Conservation (phyloP, 2,797 vertebrate species). For the Chrosomus eos region DNA sequence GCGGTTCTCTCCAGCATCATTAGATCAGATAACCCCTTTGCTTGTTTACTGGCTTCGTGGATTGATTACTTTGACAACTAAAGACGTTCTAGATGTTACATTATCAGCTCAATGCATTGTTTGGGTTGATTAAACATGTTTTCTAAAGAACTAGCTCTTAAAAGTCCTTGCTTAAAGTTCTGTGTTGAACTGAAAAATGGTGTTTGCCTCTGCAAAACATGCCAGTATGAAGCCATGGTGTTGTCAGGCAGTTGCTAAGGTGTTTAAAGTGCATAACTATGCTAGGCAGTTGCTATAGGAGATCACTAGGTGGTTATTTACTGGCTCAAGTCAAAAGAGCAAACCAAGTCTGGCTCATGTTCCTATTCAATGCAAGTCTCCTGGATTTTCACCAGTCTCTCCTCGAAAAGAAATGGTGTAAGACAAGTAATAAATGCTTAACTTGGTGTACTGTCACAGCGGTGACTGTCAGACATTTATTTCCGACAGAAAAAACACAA, state of each 20-base stretch:
- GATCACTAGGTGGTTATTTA: background rate
- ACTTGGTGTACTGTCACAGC: background rate
- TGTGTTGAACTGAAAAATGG: background rate
- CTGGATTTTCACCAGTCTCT: background rate
- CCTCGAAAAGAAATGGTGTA: background rate
- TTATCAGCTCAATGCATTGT: background rate
- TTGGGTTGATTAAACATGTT: background rate
- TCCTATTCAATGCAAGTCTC: background rate
- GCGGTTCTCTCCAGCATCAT: background rate
- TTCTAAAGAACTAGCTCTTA: background rate
- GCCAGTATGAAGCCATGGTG: background rate
- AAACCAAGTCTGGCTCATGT: background rate
- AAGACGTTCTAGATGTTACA: background rate
- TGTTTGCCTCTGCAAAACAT: slow-evolving; percentile 9
- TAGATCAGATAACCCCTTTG: background rate
- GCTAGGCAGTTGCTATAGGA: slow-evolving; percentile 10
- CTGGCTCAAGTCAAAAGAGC: background rate
- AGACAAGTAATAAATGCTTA: background rate
- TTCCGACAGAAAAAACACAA: slow-evolving; percentile 13
- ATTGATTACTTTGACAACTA: background rate
- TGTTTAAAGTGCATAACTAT: slow-evolving; percentile 3
- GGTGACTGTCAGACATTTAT: background rate
- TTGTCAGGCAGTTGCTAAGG: slow-evolving; percentile 2
- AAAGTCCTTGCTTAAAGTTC: background rate
- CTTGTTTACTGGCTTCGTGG: background rate